Evolutionary conservation across 2,888 invertebrate species (phyloP).

Genomic region (Melinopterus prodromus): DNA sequence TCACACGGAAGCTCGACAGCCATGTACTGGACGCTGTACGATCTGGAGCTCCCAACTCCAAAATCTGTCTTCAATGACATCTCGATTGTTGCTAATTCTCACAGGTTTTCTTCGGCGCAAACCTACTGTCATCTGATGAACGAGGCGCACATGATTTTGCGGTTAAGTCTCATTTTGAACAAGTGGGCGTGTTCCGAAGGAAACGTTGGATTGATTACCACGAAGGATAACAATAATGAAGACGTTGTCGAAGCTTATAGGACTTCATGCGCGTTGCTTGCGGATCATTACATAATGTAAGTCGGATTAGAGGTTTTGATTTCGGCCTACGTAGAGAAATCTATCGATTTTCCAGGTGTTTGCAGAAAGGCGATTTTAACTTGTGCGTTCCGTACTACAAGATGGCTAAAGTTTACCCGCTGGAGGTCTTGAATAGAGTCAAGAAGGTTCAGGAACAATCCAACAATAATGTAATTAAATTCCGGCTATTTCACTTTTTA

Average conservation of each 20-base stretch:
- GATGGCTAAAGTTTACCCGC: constrained; percentile 63
- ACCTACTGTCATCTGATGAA: constrained; percentile 77
- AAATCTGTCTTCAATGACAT: constrained; percentile 75
- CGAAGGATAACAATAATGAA: constrained; percentile 52
- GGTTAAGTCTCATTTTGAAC: constrained; percentile 60
- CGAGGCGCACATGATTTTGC: constrained; percentile 76
- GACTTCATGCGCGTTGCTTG: constrained; percentile 66
- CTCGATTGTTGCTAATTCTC: constrained; percentile 71
- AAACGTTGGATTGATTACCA: constrained; percentile 50
- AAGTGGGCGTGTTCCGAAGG: constrained; percentile 56
- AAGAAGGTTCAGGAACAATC: constrained; percentile 57
- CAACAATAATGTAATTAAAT: constrained; percentile 51
- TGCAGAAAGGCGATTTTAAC: constrained; percentile 51
- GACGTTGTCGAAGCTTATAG: constrained; percentile 60
- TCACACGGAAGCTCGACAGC: constrained; percentile 58
- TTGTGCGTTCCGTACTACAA: constrained; percentile 65
- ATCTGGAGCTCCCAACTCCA: constrained; percentile 70
- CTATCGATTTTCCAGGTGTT: constrained; percentile 49
- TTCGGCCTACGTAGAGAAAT: background rate
- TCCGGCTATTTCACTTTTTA: no score
- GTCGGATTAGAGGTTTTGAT: constrained; percentile 37
- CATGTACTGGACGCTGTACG: constrained; percentile 76
- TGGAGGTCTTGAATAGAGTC: constrained; percentile 61
- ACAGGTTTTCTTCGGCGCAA: constrained; percentile 69
- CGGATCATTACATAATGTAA: constrained; percentile 65